phyloP scores from a whole-genome alignment of 2,888 invertebrate species.

The Drosophila ezoana region DNA sequence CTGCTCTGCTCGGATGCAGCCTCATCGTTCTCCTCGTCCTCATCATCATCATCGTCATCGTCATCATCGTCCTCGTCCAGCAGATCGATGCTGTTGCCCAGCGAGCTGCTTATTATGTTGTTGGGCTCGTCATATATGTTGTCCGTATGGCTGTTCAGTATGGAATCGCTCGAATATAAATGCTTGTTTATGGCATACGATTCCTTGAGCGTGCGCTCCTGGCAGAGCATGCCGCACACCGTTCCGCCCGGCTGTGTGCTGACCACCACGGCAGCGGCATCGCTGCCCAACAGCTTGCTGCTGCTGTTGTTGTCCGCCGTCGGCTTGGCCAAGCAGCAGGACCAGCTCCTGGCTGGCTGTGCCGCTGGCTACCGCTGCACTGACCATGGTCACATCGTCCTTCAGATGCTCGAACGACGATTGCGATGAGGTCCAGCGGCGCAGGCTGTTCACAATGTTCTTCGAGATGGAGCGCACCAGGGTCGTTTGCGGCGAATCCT shows the following conservation, averaged over 20 bases:
- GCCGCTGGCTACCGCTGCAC: slow-evolving; percentile 27
- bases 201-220: slow-evolving; percentile 72
- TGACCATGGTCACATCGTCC: slow-evolving; percentile 63
- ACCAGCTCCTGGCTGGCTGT: slow-evolving; percentile 55
- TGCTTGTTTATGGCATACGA: slow-evolving; percentile 82
- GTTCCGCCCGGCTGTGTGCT: slow-evolving; percentile 22
- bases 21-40: slow-evolving; percentile 59
- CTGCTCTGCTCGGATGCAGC: slow-evolving; percentile 74
- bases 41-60: slow-evolving; percentile 20
- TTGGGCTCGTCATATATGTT: slow-evolving; percentile 85
- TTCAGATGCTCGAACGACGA: slow-evolving; percentile 83
- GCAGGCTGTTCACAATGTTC: slow-evolving; percentile 78
- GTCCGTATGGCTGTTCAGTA: slow-evolving; percentile 83
- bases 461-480: slow-evolving; percentile 83
- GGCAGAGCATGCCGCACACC: slow-evolving; percentile 22
- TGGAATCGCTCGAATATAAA: slow-evolving; percentile 84
- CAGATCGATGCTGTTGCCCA: slow-evolving; percentile 82
- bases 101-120: slow-evolving; percentile 81
- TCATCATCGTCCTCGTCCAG: slow-evolving; percentile 62
- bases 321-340: slow-evolving; percentile 47
- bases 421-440: slow-evolving; percentile 83
- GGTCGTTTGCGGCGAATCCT: slow-evolving; percentile 86
- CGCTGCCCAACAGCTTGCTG: slow-evolving; percentile 3
- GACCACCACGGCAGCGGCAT: slow-evolving; percentile 22
- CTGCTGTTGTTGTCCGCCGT: slow-evolving; percentile 14